Conservation (phyloP, 2,888 invertebrate genomes). For the Lasioglossum calceatum region DNA sequence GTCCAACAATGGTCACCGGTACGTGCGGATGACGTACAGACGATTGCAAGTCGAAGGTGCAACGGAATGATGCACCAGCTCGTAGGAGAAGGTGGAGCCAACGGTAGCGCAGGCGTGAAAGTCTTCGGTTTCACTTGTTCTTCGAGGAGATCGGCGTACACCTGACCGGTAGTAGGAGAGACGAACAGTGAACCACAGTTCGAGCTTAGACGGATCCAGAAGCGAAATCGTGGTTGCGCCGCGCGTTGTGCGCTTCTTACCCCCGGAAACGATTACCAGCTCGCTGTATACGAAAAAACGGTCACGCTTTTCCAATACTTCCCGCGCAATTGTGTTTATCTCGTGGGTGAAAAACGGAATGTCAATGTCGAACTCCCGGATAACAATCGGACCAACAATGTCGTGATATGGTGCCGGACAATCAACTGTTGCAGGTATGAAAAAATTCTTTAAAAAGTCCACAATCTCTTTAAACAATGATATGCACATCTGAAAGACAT, state of each 20-base stretch:
- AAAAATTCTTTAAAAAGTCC: too few species aligned
- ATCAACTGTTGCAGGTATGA: background rate
- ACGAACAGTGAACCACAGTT: slow-evolving; percentile 36
- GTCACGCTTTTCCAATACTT: background rate
- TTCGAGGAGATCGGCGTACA: slow-evolving; percentile 47
- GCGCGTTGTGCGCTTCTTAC: slow-evolving; percentile 49
- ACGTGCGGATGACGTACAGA: background rate
- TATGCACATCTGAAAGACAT: too few species aligned
- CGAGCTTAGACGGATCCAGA: slow-evolving; percentile 43
- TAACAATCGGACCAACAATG: background rate
- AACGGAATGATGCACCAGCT: slow-evolving; percentile 17
- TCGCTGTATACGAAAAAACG: slow-evolving; percentile 3
- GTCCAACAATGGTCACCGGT: background rate
- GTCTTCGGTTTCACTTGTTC: slow-evolving; percentile 61
- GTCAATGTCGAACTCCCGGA: background rate
- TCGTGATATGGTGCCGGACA: background rate
- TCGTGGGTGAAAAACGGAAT: background rate
- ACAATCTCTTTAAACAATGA: too few species aligned
- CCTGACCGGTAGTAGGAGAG: slow-evolving; percentile 49
- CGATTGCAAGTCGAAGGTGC: slow-evolving; percentile 17
- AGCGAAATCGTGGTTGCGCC: slow-evolving; percentile 58
- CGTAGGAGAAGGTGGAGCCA: slow-evolving; percentile 24
- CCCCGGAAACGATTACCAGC: slow-evolving; percentile 29
- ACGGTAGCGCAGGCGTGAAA: slow-evolving; percentile 58
- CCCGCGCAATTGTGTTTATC: background rate